These are phyloP conservation scores for Sebastes jordani DNA, from an alignment of 2,797 vertebrate species.

Conservation along the genomic window DNA sequence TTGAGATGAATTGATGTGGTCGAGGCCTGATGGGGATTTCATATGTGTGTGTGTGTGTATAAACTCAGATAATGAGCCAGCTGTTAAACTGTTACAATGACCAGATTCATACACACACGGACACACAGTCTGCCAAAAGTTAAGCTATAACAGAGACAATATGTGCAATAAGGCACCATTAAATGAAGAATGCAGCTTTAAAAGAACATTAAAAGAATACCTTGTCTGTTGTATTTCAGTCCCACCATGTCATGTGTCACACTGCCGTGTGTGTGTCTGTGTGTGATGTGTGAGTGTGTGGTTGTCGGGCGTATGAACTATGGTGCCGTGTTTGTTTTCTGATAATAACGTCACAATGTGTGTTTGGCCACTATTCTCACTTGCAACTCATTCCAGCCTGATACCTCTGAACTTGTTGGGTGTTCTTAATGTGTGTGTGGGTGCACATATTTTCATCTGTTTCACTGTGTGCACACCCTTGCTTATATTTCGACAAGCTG, in stretches of 20 bases:
- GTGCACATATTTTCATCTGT: slow-evolving; percentile 51
- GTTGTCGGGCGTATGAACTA: slow-evolving; percentile 23
- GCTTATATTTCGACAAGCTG: slow-evolving; percentile 22
- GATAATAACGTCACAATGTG: slow-evolving; percentile 43
- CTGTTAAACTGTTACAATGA: slow-evolving; percentile 62
- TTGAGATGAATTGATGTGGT: slow-evolving; percentile 56
- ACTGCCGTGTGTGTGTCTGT: slow-evolving; percentile 33
- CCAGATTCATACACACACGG: slow-evolving; percentile 38
- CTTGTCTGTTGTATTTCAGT: slow-evolving; percentile 63
- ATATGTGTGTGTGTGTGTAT: slow-evolving; percentile 54
- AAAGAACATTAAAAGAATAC: slow-evolving; percentile 60
- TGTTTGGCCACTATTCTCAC: slow-evolving; percentile 29
- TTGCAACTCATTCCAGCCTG: slow-evolving; percentile 44
- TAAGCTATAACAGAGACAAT: slow-evolving; percentile 64
- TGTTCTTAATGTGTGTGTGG: slow-evolving; percentile 55
- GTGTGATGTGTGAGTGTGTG: slow-evolving; percentile 26
- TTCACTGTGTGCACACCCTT: slow-evolving; percentile 28
- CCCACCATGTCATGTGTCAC: slow-evolving; percentile 58
- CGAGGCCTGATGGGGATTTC: slow-evolving; percentile 44
- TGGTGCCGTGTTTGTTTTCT: slow-evolving; percentile 46
- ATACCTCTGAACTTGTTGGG: slow-evolving; percentile 67
- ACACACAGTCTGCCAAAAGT: slow-evolving; percentile 37
- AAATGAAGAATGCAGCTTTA: slow-evolving; percentile 57
- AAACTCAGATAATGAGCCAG: slow-evolving; percentile 62
- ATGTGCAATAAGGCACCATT: slow-evolving; percentile 55